Evolutionary conservation across 2,113 vertebrate genomes (phyloP).

Genomic region (Rallus limicola): DNA sequence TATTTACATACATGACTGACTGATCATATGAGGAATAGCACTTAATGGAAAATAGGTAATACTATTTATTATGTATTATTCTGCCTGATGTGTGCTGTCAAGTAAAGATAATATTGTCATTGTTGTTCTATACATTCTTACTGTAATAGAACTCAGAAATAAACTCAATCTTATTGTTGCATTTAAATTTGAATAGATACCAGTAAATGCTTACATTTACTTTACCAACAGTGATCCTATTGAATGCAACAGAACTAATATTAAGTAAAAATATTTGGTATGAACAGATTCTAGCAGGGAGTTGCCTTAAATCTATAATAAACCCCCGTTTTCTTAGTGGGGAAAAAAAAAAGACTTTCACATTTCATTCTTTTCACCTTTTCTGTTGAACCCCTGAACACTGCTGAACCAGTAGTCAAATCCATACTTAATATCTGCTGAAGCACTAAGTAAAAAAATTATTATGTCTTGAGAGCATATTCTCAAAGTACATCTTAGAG

Average conservation of each 20-base stretch:
- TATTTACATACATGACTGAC: neutral
- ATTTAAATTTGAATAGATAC: neutral
- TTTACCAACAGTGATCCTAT: neutral
- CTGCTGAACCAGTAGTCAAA: neutral
- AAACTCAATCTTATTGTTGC: neutral
- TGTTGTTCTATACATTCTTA: neutral
- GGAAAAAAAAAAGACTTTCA: neutral
- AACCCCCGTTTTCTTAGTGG: neutral
- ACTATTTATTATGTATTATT: neutral
- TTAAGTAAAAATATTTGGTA: neutral
- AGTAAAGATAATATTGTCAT: neutral
- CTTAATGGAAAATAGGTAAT: neutral
- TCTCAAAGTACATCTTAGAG: neutral
- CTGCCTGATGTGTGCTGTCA: neutral
- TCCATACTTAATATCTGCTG: neutral
- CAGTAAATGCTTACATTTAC: neutral
- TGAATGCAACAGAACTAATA: neutral
- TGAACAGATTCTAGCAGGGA: neutral
- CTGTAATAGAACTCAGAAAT: neutral
- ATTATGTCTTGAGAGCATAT: neutral
- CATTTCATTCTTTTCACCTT: neutral
- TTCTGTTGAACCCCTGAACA: neutral
- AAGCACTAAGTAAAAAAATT: fast-evolving
- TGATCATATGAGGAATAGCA: neutral
- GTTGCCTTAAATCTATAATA: neutral